A percentile compares a stretch with the other conserved stretches of the same genome.
phyloP scores from a whole-genome alignment of 2,113 vertebrate genomes.

The Rissa tridactyla region DNA sequence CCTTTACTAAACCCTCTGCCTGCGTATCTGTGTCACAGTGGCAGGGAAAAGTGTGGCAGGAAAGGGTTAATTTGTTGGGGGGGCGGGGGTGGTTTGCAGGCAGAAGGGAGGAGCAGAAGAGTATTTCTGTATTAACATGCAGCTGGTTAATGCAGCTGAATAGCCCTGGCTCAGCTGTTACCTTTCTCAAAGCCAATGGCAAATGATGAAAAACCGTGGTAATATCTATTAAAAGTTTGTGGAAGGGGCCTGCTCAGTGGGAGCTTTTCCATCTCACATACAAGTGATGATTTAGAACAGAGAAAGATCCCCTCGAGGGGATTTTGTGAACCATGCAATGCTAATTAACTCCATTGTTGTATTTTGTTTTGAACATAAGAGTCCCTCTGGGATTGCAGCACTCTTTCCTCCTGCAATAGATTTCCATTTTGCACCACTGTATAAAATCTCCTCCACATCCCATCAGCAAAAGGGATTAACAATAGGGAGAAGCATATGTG shows the following conservation, averaged over 20 bases:
- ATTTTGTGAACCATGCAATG: conserved; percentile 72
- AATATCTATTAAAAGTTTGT: conserved; percentile 57
- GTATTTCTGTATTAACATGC: conserved; percentile 62
- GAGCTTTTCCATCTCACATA: conserved; percentile 56
- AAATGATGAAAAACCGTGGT: conserved; percentile 57
- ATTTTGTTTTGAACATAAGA: conserved; percentile 72
- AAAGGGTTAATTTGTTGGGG: conserved; percentile 55
- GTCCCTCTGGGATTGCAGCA: conserved; percentile 62
- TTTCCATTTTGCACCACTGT: conserved; percentile 65
- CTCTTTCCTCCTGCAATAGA: conserved; percentile 63
- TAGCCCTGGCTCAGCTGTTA: conserved; percentile 62
- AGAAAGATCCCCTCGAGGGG: conserved; percentile 68
- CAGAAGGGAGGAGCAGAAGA: background rate
- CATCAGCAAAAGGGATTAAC: conserved; percentile 54
- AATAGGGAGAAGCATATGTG: conserved; percentile 41
- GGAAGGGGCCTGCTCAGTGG: conserved; percentile 64
- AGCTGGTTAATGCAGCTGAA: conserved; percentile 62
- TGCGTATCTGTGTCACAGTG: background rate
- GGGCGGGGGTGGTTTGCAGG: background rate
- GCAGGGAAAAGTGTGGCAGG: background rate
- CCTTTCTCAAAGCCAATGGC: conserved; percentile 64
- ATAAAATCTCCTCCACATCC: conserved; percentile 42
- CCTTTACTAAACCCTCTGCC: background rate
- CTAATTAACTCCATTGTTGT: conserved; percentile 78
- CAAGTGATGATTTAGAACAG: conserved; percentile 70